Conservation (phyloP, 2,888 invertebrate species). For the Phyllotreta cruciferae region DNA sequence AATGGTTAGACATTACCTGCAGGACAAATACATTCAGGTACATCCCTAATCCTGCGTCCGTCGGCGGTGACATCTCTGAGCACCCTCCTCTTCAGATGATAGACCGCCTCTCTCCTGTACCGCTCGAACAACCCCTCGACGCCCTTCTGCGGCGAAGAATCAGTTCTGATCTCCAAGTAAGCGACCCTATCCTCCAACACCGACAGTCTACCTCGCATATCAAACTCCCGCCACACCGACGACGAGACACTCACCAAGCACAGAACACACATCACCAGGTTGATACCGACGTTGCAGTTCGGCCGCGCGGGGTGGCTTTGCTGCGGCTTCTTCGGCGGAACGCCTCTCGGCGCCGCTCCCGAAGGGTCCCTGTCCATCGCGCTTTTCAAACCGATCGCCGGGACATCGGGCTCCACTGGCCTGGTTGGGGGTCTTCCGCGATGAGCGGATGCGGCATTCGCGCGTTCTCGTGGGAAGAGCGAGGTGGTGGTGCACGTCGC, state of each 20-base stretch:
- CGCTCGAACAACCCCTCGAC: conserved; percentile 64
- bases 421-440: too few species aligned
- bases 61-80: conserved; percentile 55
- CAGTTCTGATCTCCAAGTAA: conserved; percentile 63
- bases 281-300: conserved; percentile 45
- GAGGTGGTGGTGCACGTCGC: background rate
- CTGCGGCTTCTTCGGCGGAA: conserved; percentile 45
- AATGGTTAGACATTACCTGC: conserved; percentile 64
- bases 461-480: background rate
- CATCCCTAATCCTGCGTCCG: conserved; percentile 62
- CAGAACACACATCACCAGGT: conserved; percentile 67
- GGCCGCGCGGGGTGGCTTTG: conserved; percentile 24
- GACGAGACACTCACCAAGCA: conserved; percentile 70
- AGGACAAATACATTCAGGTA: conserved; percentile 74
- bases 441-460: background rate
- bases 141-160: conserved; percentile 40
- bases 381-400: too few species aligned
- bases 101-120: conserved; percentile 64
- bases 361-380: conserved; percentile 55
- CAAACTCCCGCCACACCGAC: conserved; percentile 68
- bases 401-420: too few species aligned
- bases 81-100: conserved; percentile 58
- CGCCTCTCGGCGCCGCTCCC: conserved; percentile 45
- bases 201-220: conserved; percentile 63
- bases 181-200: conserved; percentile 66